Percentiles rank a stretch among this genome's conserved stretches.
Evolutionary conservation across 2,113 vertebrate genomes (phyloP).

Genomic region (Brachirus orientalis): DNA sequence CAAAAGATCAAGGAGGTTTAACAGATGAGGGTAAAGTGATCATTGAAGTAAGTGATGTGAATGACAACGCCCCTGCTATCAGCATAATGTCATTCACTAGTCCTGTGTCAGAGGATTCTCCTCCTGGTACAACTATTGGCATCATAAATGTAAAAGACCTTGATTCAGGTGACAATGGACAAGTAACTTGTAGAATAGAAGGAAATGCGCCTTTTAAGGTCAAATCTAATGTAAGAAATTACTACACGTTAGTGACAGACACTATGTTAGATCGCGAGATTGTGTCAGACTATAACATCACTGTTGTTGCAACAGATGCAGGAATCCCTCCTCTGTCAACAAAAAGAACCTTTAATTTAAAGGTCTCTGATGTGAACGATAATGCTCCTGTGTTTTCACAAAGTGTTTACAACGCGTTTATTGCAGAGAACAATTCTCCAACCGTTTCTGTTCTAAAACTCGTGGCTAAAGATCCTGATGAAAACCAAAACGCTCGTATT

Average conservation of each 20-base stretch:
- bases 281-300: constrained; percentile 40
- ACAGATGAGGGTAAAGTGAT: constrained; percentile 49
- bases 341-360: constrained; percentile 19
- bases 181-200: constrained; percentile 55
- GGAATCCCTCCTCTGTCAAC: constrained; percentile 29
- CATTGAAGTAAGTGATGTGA: constrained; percentile 65
- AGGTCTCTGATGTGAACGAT: constrained; percentile 55
- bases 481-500: constrained; percentile 49
- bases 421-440: constrained; percentile 50
- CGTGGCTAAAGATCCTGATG: constrained; percentile 35
- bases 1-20: constrained; percentile 65
- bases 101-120: constrained; percentile 38
- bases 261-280: constrained; percentile 53
- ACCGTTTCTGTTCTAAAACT: constrained; percentile 25
- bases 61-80: constrained; percentile 68
- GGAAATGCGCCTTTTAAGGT: constrained; percentile 57
- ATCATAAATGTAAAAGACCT: constrained; percentile 64
- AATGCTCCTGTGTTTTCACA: constrained; percentile 41
- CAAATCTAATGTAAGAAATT: constrained; percentile 51
- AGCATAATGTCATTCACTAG: constrained; percentile 61
- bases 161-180: constrained; percentile 64
- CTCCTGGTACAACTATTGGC: constrained; percentile 49
- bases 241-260: constrained; percentile 63
- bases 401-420: neutral
- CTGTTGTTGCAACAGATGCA: constrained; percentile 30